These are phyloP conservation scores for Spisula subtruncata DNA, from an alignment of 2,888 invertebrate genomes.

Conservation along the genomic window DNA sequence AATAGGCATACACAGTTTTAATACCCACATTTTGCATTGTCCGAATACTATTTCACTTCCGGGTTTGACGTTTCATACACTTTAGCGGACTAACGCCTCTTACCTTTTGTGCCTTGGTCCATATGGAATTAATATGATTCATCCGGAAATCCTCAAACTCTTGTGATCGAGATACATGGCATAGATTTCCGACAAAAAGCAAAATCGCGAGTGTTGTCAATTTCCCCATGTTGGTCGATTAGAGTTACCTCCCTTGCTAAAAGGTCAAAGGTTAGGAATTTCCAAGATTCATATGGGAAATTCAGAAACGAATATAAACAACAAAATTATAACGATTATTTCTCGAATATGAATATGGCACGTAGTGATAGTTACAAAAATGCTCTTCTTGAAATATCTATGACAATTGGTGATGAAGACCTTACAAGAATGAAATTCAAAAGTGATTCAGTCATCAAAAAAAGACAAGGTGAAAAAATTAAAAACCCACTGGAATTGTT, in stretches of 20 bases:
- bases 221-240: not conserved
- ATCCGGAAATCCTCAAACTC: slow-evolving; percentile 91
- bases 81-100: slow-evolving; percentile 82
- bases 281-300: not conserved
- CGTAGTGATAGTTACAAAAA: slow-evolving; percentile 58
- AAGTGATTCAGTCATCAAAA: slow-evolving; percentile 71
- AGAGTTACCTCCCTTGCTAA: slow-evolving; percentile 12
- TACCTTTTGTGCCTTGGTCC: slow-evolving; percentile 96
- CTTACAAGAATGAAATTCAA: slow-evolving; percentile 72
- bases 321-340: not conserved
- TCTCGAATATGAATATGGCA: not conserved
- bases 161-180: not conserved
- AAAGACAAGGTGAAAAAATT: slow-evolving; percentile 75
- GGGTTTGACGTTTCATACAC: not conserved
- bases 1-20: not conserved
- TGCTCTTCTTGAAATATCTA: slow-evolving; percentile 72
- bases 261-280: slow-evolving; percentile 11
- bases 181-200: not conserved
- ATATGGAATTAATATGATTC: slow-evolving; percentile 95
- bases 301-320: not conserved
- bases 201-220: not conserved
- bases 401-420: slow-evolving; percentile 68
- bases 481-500: slow-evolving; percentile 72
- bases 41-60: slow-evolving; percentile 10
- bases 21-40: not conserved